Base-by-base conservation (phyloP, 2,797 vertebrate species). In the Coracias cyanogaster region DNA sequence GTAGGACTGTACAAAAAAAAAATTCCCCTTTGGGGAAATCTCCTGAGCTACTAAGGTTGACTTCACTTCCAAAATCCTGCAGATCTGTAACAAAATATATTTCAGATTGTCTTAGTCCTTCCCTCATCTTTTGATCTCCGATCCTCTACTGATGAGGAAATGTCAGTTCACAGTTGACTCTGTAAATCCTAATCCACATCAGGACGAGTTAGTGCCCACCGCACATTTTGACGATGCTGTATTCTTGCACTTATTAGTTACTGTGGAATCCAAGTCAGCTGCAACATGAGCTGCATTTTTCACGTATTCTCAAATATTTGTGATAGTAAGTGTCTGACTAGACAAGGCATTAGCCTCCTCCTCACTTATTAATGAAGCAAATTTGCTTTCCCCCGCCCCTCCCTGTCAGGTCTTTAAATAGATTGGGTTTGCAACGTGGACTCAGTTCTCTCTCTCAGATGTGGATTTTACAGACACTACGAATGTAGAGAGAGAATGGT, bases 341-440 rank as follows among this genome's bases (percentile, higher is more conserved):
- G 28, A 49, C 8, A 49, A 82, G 13, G 11, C 8, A 43, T 80
- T 73, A 82, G 10, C n/a, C 3, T 33, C 18, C 52, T 69, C n/a
- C 15, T 76, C 58, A 15, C 1, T 49, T 58, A 37, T 16, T 46
- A 58, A 51, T 14, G 17, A 89, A 76, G 31, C 3, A 69, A 46
- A 37, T 51, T 62, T 57, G 29, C 15, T 25, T 82, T 29, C 6
- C 10, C 8, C 15, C 0, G 0, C 9, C 7, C 15, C 37, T 43
- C 7, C 20, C 28, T 8, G 65, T 28, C 21, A 73, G 6, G 13
- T 51, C 22, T 82, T 20, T 24, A 79, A 54, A 61, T 3, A 43
- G 22, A 4, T 0, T 73, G 15, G 8, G 18, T 74, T 87, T 88
- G 69, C 21, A 37, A 1, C 8, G 7, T 41, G 46, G 54, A 39